A percentile compares a stretch with the other conserved stretches of the same genome.
These are phyloP conservation scores for Turdus rufiventris DNA, from an alignment of 2,113 vertebrate species.

Conservation along the genomic window DNA sequence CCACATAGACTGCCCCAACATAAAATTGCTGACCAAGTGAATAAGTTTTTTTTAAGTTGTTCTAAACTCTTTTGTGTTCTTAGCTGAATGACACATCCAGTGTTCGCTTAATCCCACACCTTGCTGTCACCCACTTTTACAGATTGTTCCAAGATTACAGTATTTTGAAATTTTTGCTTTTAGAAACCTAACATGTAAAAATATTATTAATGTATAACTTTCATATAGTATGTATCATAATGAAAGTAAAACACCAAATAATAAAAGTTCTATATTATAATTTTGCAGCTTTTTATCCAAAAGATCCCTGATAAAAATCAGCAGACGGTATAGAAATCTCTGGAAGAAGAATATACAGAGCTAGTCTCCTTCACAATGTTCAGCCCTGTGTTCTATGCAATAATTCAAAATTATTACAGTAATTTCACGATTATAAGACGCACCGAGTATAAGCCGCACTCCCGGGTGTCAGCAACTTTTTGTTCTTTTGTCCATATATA, in stretches of 20 bases:
- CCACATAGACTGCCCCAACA: fast-evolving
- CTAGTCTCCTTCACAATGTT: not conserved
- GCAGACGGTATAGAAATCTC: not conserved
- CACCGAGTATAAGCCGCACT: too few relatives aligned
- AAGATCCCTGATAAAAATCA: not conserved
- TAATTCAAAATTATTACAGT: not conserved
- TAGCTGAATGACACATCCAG: not conserved
- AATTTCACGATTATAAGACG: too few relatives aligned
- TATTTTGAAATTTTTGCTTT: not conserved
- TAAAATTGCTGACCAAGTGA: not conserved
- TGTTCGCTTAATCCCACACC: not conserved
- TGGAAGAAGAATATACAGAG: not conserved
- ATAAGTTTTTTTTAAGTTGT: not conserved
- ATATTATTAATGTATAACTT: not conserved
- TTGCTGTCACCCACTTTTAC: not conserved
- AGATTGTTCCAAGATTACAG: not conserved
- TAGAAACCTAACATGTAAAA: not conserved
- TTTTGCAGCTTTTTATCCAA: not conserved
- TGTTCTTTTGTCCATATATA: too few relatives aligned
- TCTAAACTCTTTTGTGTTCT: not conserved
- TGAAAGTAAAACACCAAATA: not conserved
- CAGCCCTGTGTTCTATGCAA: not conserved
- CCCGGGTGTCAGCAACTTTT: too few relatives aligned
- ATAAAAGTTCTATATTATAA: not conserved
- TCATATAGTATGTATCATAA: not conserved